Evolutionary conservation across 92 coral and sea anemone genomes (phyloP), one percentile per base, ranked within the genome.

Genomic region (Phenganax subtilis): DNA sequence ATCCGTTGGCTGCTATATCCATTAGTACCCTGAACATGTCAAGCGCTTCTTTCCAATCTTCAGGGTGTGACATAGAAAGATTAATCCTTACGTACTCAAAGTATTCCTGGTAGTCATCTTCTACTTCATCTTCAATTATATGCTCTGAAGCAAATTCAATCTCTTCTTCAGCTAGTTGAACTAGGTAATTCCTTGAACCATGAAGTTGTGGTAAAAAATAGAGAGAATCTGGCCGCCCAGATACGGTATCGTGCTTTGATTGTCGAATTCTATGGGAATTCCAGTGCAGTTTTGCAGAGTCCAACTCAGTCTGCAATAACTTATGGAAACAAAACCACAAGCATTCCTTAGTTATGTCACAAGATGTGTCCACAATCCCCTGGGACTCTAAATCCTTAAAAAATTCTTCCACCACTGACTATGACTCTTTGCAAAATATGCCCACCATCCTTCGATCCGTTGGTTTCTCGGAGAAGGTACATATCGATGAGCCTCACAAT

Each of bases 381-480:
- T 37, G 47, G 5, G 47, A 37, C 5, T 37, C 47, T 37, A 37
- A 37, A 37, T 37, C 47, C 47, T 37, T 37, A 37, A 37, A 37
- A 37, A 37, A 60, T 85, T 82, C 20, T 75, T 81, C 90, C 93
- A 87, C 89, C 89, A 87, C 6, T 53, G 75, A 71, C 87, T 76
- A 71, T 85, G 51, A 82, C 83, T 89, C 75, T 65, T 56, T 55
- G 84, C 84, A 84, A 56, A 89, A 65, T 83, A 89, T 15, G 92
- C 84, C 92, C 92, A 86, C 92, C 92, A 89, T 28, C 86, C 87
- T 74, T 88, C 89, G 44, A 88, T 88, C 3, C 85, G 86, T 70
- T 83, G 91, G 68, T 86, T 88, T 71, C 89, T 65, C 16, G 91
- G 89, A 27, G 91, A 89, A 9, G 91, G 57, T 37, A 37, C 47